phyloP scores from a whole-genome alignment of 2,797 vertebrate genomes.

The Glossophaga mutica region DNA sequence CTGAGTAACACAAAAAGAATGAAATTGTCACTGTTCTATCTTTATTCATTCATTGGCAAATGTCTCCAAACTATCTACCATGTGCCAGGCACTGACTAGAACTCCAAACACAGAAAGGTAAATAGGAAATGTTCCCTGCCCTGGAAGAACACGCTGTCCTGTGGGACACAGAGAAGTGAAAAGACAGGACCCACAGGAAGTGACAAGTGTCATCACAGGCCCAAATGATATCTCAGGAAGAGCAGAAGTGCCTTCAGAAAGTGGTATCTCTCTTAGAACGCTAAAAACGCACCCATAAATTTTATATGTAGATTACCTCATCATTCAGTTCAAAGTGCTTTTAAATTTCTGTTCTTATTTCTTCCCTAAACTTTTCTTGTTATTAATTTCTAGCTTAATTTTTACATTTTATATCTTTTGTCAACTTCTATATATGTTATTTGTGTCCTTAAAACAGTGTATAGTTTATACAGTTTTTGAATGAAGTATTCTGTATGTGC shows the following conservation, averaged over 20 bases:
- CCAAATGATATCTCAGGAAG: neutral
- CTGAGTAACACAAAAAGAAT: slow-evolving; percentile 77
- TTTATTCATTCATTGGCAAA: neutral
- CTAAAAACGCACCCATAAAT: neutral
- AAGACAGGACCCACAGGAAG: neutral
- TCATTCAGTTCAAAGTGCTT: neutral
- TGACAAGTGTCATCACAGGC: neutral
- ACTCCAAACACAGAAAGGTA: neutral
- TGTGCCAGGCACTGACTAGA: neutral
- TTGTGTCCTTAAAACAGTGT: neutral
- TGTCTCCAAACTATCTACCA: neutral
- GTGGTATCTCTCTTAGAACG: neutral
- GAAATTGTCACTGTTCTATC: neutral
- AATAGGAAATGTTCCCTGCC: neutral
- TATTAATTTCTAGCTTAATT: neutral
- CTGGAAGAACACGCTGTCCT: neutral
- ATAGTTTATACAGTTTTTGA: neutral
- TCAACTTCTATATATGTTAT: neutral
- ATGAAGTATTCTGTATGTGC: neutral
- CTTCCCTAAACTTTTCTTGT: neutral
- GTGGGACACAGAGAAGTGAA: neutral
- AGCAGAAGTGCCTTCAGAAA: neutral
- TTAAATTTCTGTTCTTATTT: neutral
- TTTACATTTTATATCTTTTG: neutral
- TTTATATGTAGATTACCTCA: neutral